phyloP scores from a whole-genome alignment of 2,888 invertebrate genomes.

The Acleris literana region DNA sequence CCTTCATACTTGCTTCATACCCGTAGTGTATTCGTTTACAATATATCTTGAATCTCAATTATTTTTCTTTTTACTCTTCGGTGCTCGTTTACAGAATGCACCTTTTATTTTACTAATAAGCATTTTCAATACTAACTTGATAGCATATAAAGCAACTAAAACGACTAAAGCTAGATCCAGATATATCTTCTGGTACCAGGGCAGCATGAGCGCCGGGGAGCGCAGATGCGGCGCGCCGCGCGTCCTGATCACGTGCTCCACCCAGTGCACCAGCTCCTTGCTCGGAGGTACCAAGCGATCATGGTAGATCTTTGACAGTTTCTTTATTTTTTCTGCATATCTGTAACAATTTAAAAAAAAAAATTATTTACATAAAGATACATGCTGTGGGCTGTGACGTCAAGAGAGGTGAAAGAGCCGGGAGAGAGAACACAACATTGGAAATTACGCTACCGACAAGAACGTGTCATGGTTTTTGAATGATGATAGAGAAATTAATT shows the following conservation, averaged over 20 bases:
- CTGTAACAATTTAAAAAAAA: slow-evolving; percentile 1
- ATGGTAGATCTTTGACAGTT: slow-evolving; percentile 54
- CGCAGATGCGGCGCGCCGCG: slow-evolving; percentile 78
- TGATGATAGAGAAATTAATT: too few species aligned
- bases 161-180: slow-evolving; percentile 30
- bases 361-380: too few species aligned
- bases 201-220: slow-evolving; percentile 51
- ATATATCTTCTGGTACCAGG: slow-evolving; percentile 59
- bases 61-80: slow-evolving; percentile 10
- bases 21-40: neutral
- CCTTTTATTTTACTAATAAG: slow-evolving; percentile 13
- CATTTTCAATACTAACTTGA: slow-evolving; percentile 7
- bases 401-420: too few species aligned
- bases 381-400: too few species aligned
- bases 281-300: slow-evolving; percentile 80
- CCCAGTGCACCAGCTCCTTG: slow-evolving; percentile 86
- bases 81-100: neutral
- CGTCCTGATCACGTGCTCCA: slow-evolving; percentile 85
- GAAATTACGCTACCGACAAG: too few species aligned
- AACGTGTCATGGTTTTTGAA: too few species aligned
- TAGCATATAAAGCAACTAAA: slow-evolving; percentile 2
- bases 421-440: too few species aligned
- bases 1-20: too few species aligned
- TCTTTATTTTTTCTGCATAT: slow-evolving; percentile 38
- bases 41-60: neutral